Percentiles rank a stretch among this genome's conserved stretches.
Evolutionary conservation across 2,797 vertebrate species (phyloP).

Genomic region (Labroides dimidiatus): DNA sequence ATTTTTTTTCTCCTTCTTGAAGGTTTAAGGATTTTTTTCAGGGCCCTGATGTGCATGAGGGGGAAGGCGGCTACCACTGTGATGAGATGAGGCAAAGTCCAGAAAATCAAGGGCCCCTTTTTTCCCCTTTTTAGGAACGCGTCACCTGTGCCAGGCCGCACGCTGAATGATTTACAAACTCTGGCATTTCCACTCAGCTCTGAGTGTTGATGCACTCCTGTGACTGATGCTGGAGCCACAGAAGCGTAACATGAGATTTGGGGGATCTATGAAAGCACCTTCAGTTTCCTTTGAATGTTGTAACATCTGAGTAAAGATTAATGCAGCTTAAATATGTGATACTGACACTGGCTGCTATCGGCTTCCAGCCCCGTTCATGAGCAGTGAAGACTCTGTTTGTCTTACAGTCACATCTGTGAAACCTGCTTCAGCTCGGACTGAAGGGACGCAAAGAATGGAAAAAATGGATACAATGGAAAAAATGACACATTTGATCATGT

Average conservation of each 20-base stretch:
- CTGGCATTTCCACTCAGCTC: slow-evolving; percentile 51
- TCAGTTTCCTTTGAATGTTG: slow-evolving; percentile 42
- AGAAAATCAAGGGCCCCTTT: slow-evolving; percentile 61
- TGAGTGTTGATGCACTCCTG: slow-evolving; percentile 55
- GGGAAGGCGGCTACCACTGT: slow-evolving; percentile 36
- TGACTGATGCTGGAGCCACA: slow-evolving; percentile 46
- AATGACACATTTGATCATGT: too few relatives aligned
- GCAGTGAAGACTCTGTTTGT: neutral
- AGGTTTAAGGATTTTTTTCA: slow-evolving; percentile 45
- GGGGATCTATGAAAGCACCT: slow-evolving; percentile 26
- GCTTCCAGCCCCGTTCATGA: slow-evolving; percentile 1
- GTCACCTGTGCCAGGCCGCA: slow-evolving; percentile 48
- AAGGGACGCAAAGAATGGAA: too few relatives aligned
- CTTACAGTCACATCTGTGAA: too few relatives aligned
- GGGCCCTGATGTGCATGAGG: slow-evolving; percentile 26
- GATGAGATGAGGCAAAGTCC: slow-evolving; percentile 61
- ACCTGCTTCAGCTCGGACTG: too few relatives aligned
- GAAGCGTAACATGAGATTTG: slow-evolving; percentile 38
- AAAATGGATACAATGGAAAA: too few relatives aligned
- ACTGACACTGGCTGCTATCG: neutral
- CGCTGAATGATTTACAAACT: slow-evolving; percentile 61
- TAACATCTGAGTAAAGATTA: slow-evolving; percentile 30
- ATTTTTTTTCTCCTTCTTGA: slow-evolving; percentile 37
- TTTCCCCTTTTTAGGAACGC: slow-evolving; percentile 61
- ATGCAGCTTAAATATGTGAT: slow-evolving; percentile 11